These are phyloP conservation scores for Acanthosoma haemorrhoidale DNA, from an alignment of 2,888 invertebrate genomes.

Conservation along the genomic window DNA sequence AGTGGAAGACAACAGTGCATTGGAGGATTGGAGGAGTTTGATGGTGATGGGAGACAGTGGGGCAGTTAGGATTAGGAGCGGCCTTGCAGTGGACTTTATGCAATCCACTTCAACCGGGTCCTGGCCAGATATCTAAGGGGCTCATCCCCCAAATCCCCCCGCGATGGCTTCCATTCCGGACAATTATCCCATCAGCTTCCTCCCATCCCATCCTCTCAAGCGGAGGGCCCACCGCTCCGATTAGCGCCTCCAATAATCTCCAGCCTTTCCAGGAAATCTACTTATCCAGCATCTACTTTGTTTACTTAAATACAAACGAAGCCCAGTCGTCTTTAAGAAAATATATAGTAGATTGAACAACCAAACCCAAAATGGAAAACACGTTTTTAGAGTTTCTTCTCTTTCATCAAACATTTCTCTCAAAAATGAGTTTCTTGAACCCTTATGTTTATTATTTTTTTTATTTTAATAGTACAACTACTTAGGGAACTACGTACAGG, in stretches of 20 bases:
- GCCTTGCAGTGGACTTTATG: not conserved
- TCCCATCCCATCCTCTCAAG: not conserved
- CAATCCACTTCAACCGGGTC: constrained; percentile 5
- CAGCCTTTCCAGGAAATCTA: not conserved
- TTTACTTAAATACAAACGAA: constrained; percentile 11
- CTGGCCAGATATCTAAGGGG: not conserved
- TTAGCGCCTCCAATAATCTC: not conserved
- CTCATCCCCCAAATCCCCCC: not conserved
- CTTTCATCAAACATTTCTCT: no score
- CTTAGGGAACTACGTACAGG: no score
- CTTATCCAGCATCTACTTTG: constrained; percentile 5
- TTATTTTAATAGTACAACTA: no score
- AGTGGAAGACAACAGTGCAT: not conserved
- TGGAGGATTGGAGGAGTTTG: constrained; percentile 12
- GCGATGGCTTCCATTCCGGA: constrained; percentile 20
- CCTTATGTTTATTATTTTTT: no score
- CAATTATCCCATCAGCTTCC: constrained; percentile 23
- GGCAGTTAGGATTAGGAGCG: not conserved
- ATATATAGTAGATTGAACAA: no score
- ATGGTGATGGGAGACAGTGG: not conserved
- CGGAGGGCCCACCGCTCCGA: not conserved
- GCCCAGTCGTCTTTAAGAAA: no score
- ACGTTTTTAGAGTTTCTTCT: no score
- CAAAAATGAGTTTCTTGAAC: no score
- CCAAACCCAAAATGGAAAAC: no score